These are phyloP conservation scores for Drosophila pseudotalamancana DNA, from an alignment of 2,888 invertebrate genomes.

Conservation along the genomic window DNA sequence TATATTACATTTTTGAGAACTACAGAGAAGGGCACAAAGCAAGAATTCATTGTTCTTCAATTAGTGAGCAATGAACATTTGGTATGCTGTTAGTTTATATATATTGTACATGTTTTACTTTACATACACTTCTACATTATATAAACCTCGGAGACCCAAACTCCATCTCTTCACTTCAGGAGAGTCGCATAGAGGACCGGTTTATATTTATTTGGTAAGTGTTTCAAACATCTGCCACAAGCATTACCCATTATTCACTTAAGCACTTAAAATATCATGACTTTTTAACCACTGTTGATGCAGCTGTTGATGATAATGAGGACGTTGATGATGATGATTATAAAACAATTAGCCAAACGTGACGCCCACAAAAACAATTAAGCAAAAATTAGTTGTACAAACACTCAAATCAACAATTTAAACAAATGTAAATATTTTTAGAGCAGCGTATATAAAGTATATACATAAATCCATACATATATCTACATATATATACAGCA, in stretches of 20 bases:
- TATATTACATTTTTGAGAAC: background rate
- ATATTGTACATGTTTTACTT: no score
- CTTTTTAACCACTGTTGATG: conserved; percentile 1
- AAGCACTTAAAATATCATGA: conserved; percentile 11
- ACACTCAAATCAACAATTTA: conserved; percentile 8
- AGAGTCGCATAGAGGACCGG: background rate
- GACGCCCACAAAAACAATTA: conserved; percentile 19
- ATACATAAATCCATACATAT: background rate
- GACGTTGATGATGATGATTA: no score
- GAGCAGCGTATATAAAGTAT: conserved; percentile 4
- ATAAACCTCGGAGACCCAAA: background rate
- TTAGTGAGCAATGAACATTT: no score
- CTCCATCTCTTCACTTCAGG: background rate
- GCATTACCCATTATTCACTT: background rate
- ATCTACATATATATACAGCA: background rate
- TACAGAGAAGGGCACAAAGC: background rate
- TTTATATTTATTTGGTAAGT: no score
- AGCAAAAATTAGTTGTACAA: background rate
- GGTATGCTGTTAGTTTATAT: no score
- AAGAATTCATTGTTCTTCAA: no score
- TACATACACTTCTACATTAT: background rate
- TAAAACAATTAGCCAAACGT: conserved; percentile 39
- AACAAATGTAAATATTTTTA: background rate
- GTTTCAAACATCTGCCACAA: background rate
- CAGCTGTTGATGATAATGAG: no score